These are phyloP conservation scores for Sphaeridia pumilis DNA, from an alignment of 2,888 invertebrate genomes.

Conservation along the genomic window DNA sequence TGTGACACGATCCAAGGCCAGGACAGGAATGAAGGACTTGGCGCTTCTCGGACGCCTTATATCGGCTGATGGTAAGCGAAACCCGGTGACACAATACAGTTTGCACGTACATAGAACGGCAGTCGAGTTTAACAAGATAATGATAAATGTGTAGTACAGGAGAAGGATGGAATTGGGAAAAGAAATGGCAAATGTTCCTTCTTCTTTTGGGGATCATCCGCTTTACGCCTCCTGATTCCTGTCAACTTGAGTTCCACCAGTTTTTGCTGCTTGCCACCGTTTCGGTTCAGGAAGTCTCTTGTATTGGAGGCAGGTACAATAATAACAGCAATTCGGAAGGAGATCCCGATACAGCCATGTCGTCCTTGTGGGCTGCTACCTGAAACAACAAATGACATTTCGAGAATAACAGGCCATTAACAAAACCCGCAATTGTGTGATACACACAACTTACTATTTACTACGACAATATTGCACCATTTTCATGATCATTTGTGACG, in stretches of 20 bases:
- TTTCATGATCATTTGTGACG: no score
- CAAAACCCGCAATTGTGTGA: no score
- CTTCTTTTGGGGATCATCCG: neutral
- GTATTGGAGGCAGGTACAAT: neutral
- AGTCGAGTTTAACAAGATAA: slow-evolving; percentile 22
- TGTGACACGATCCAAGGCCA: neutral
- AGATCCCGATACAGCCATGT: neutral
- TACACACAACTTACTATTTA: no score
- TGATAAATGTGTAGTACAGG: slow-evolving; percentile 2
- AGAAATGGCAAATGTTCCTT: neutral
- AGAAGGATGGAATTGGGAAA: neutral
- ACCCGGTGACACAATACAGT: no score
- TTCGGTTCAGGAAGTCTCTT: slow-evolving; percentile 28
- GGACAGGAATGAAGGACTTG: neutral
- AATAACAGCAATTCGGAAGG: neutral
- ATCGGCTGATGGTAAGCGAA: no score
- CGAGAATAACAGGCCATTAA: no score
- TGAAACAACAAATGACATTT: no score
- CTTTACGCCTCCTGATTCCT: slow-evolving; percentile 33
- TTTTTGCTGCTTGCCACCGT: slow-evolving; percentile 17
- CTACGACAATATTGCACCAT: no score
- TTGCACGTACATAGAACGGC: no score
- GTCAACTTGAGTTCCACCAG: slow-evolving; percentile 19
- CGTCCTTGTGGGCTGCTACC: no score
- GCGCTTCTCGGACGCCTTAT: neutral